Conservation (phyloP, 1,140 invertebrate species). For the Drosophila jambulina region DNA sequence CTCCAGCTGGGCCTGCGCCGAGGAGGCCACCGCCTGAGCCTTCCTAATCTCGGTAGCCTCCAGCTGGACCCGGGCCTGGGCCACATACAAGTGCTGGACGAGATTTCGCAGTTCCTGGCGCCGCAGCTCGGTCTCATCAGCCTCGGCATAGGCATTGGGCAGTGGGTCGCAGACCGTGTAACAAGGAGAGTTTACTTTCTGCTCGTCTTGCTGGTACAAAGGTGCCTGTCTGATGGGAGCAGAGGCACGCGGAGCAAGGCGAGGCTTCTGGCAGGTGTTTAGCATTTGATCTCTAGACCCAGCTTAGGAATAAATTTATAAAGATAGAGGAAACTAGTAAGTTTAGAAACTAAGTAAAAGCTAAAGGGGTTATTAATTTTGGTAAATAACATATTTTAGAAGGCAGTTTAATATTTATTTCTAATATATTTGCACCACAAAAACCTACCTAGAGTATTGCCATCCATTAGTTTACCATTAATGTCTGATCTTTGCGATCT, state of each 20-base stretch:
- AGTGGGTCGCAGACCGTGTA: not conserved
- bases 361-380: not conserved
- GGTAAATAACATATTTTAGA: not conserved
- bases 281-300: not conserved
- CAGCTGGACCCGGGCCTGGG: constrained; percentile 80
- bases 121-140: constrained; percentile 61
- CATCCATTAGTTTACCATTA: not conserved
- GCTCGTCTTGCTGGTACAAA: not conserved
- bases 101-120: constrained; percentile 67
- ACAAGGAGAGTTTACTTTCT: constrained; percentile 2
- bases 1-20: constrained; percentile 71
- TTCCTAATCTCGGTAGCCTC: constrained; percentile 81
- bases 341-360: not conserved
- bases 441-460: constrained; percentile 6
- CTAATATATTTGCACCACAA: not conserved
- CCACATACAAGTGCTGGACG: constrained; percentile 80
- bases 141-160: constrained; percentile 3
- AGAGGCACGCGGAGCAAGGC: not conserved
- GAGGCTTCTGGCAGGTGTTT: not conserved
- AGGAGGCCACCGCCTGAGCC: constrained; percentile 71
- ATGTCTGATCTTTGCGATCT: not conserved
- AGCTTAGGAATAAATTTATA: no score
- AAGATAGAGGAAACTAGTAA: not conserved
- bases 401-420: not conserved
- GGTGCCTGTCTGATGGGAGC: not conserved